These are phyloP conservation scores for Sandelia bainsii DNA, from an alignment of 2,797 vertebrate genomes.

Conservation along the genomic window DNA sequence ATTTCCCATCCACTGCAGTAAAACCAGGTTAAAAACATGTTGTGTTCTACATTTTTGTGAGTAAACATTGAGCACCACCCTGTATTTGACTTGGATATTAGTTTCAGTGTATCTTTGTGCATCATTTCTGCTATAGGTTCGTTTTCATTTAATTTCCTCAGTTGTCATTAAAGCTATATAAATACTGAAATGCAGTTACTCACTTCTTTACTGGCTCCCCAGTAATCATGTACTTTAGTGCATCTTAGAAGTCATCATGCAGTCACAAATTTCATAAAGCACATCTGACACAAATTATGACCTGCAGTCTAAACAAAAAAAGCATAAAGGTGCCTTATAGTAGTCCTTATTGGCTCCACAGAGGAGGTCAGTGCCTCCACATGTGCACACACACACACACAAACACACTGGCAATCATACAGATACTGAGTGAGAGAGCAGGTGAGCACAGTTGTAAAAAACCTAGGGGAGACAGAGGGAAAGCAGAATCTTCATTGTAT, in stretches of 20 bases:
- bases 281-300: no score
- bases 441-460: conserved; percentile 4
- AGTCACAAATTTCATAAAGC: no score
- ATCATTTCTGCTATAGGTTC: no score
- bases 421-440: conserved; percentile 33
- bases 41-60: not conserved
- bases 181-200: not conserved
- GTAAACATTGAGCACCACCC: not conserved
- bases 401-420: conserved; percentile 11
- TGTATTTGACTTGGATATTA: no score
- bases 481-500: not conserved
- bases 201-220: not conserved
- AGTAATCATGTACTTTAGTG: no score
- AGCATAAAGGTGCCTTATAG: no score
- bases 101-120: no score
- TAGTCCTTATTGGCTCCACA: no score
- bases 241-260: no score
- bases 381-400: not conserved
- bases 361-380: conserved; percentile 14
- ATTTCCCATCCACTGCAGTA: not conserved
- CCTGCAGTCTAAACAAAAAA: no score
- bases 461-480: conserved; percentile 14
- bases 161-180: not conserved
- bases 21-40: not conserved
- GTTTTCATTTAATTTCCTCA: no score